Evolutionary conservation across 2,113 vertebrate species (phyloP).

Genomic region (Sinocyclocheilus maitianheensis): DNA sequence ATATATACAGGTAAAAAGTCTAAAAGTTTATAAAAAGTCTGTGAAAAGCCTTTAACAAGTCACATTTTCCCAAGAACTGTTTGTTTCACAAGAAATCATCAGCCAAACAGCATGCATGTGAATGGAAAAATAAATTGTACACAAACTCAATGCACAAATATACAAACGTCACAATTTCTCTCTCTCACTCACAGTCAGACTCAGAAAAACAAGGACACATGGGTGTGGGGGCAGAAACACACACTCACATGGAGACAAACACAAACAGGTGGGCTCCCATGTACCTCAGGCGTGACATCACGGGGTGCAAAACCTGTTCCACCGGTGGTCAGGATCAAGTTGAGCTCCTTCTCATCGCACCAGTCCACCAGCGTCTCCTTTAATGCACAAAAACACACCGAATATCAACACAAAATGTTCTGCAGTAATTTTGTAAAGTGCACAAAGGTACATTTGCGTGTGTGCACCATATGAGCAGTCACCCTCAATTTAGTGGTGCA

Average conservation of each 20-base stretch:
- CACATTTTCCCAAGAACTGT: background rate
- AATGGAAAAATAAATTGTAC: background rate
- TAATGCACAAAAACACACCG: slow-evolving; percentile 53
- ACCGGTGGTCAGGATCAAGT: slow-evolving; percentile 97
- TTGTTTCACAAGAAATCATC: background rate
- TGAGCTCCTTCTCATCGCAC: slow-evolving; percentile 98
- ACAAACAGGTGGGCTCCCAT: slow-evolving; percentile 53
- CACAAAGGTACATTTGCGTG: background rate
- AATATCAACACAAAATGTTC: background rate
- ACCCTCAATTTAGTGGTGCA: background rate
- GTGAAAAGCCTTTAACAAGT: background rate
- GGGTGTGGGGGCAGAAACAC: slow-evolving; percentile 17
- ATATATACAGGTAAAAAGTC: too few species aligned
- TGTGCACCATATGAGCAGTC: background rate
- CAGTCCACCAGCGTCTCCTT: slow-evolving; percentile 97
- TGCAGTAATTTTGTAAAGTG: background rate
- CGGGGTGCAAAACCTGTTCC: slow-evolving; percentile 97
- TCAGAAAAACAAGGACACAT: slow-evolving; percentile 9
- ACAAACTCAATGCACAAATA: background rate
- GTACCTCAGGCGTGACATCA: slow-evolving; percentile 99
- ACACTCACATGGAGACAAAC: slow-evolving; percentile 58
- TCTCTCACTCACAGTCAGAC: background rate
- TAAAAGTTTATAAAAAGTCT: background rate
- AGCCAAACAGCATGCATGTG: background rate
- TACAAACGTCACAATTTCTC: background rate